phyloP scores from a whole-genome alignment of 2,888 invertebrate genomes.

The Clistopyga incitator region DNA sequence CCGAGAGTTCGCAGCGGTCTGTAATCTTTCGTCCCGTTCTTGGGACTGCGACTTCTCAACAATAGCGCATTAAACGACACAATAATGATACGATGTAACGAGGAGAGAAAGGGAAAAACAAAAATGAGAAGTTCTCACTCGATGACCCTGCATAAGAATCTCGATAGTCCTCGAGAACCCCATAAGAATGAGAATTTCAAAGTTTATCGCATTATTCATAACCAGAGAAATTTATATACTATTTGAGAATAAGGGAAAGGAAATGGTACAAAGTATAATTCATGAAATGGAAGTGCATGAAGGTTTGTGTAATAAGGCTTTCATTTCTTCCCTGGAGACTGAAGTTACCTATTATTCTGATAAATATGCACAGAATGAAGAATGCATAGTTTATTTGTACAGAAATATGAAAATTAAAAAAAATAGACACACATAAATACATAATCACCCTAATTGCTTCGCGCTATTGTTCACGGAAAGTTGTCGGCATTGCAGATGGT shows the following conservation, averaged over 20 bases:
- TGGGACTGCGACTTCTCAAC: neutral
- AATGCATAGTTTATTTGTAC: neutral
- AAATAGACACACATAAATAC: neutral
- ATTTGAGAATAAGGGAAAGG: constrained; percentile 9
- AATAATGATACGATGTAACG: neutral
- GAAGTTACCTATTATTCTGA: constrained; percentile 24
- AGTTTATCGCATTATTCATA: constrained; percentile 31
- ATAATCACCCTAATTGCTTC: neutral
- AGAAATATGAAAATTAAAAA: neutral
- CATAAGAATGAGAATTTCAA: neutral
- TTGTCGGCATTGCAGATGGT: neutral
- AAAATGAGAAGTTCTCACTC: neutral
- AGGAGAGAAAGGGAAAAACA: neutral
- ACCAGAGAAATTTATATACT: constrained; percentile 49
- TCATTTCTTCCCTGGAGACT: constrained; percentile 52
- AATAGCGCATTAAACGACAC: neutral
- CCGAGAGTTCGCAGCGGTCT: neutral
- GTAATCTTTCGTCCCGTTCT: neutral
- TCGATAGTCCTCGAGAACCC: neutral
- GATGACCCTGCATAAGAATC: neutral
- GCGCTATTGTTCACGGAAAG: neutral
- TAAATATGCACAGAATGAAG: constrained; percentile 14
- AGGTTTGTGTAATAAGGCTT: constrained; percentile 50
- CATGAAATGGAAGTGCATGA: neutral
- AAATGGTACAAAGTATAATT: neutral